Evolutionary conservation across 2,888 invertebrate genomes (phyloP), one percentile per base, ranked within the genome.

Genomic region (Onchidella celtica): DNA sequence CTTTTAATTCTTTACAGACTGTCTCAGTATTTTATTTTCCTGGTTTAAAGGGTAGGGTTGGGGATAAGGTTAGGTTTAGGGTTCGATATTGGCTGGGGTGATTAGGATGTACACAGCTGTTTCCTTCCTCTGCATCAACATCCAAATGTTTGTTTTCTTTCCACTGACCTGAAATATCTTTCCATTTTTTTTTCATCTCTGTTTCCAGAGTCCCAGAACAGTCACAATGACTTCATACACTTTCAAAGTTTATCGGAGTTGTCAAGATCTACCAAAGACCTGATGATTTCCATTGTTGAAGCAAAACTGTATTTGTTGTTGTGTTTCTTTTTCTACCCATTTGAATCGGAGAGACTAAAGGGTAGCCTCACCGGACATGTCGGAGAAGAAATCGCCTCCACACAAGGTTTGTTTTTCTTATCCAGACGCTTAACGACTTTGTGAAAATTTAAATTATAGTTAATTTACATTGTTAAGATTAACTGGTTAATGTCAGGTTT

Each of bases 371-470:
- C 6, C 55, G 70, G 85, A 83, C 79, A 91, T 91, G 91, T 90
- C 91, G 88, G 91, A 91, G 87, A 91, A 90, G 89, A 91, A 90
- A 88, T 91, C 91, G 83, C 91, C 91, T 87, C 90, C 91, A 84
- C 88, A 87, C 85, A 91, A 91, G 91, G 90, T 91, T 47, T 47
- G 47, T 47, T 47, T n/a, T n/a, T n/a, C n/a, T n/a, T n/a, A n/a
- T n/a, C n/a, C n/a, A n/a, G n/a, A n/a, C n/a, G n/a, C n/a, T n/a
- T n/a, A n/a, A n/a, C n/a, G n/a, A n/a, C n/a, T n/a, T n/a, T n/a
- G n/a, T n/a, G n/a, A n/a, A n/a, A n/a, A n/a, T n/a, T n/a, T n/a
- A n/a, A n/a, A n/a, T n/a, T n/a, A n/a, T n/a, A n/a, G n/a, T n/a
- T n/a, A n/a, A n/a, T n/a, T n/a, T n/a, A n/a, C n/a, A n/a, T n/a